A percentile compares a stretch with the other conserved stretches of the same genome.
Conservation (phyloP, 2,797 vertebrate species). For the Adrianichthys oophorus region DNA sequence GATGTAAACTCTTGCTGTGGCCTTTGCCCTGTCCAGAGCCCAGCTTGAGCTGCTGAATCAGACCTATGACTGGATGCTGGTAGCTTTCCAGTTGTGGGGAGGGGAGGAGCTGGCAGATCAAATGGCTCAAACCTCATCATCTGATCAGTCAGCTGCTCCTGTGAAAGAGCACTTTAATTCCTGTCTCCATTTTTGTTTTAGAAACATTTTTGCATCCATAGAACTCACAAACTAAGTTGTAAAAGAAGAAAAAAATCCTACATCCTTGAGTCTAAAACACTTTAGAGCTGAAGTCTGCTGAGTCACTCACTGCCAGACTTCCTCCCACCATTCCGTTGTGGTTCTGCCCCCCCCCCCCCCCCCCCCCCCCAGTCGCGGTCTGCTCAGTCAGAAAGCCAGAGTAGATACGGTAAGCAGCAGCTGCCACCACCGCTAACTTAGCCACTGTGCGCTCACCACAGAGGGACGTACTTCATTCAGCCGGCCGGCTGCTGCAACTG, state of each 20-base stretch:
- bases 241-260: background rate
- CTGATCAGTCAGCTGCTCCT: conserved; percentile 80
- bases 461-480: conserved; percentile 62
- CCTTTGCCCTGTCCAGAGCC: conserved; percentile 56
- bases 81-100: conserved; percentile 83
- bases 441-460: conserved; percentile 48
- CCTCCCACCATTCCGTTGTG: conserved; percentile 60
- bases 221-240: background rate
- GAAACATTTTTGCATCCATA: background rate
- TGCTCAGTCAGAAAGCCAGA: conserved; percentile 71
- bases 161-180: conserved; percentile 31
- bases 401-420: conserved; percentile 67
- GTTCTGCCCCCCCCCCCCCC: conserved; percentile 50
- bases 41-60: conserved; percentile 86
- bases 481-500: conserved; percentile 65
- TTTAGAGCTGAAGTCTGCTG: conserved; percentile 54
- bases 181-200: background rate
- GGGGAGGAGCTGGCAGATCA: conserved; percentile 70
- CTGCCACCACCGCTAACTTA: conserved; percentile 30
- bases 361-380: conserved; percentile 60
- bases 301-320: conserved; percentile 68
- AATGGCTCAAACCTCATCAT: conserved; percentile 69
- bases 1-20: conserved; percentile 75
- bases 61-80: conserved; percentile 86
- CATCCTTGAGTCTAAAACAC: conserved; percentile 8